Conservation (phyloP, 2,888 invertebrate species). For the Holacanthella duospinosa region DNA sequence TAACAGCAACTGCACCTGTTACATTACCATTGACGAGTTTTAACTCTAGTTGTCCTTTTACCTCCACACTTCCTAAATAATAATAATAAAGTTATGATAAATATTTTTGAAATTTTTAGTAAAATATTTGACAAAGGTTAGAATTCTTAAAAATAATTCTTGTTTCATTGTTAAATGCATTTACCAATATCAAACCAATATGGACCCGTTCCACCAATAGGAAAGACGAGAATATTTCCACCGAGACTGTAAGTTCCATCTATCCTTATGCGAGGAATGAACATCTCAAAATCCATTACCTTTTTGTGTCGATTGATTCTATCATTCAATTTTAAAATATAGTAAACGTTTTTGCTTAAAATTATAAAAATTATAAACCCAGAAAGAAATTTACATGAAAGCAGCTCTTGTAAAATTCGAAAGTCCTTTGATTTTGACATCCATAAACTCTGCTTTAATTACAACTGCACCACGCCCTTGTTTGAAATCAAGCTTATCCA, state of each 20-base stretch:
- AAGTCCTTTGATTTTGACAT: conserved; percentile 12
- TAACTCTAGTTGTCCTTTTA: conserved; percentile 10
- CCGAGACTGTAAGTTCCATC: conserved; percentile 17
- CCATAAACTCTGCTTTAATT: conserved; percentile 13
- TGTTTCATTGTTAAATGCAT: background rate
- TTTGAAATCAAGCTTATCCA: conserved; percentile 13
- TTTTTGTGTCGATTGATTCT: conserved; percentile 12
- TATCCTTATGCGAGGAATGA: conserved; percentile 9
- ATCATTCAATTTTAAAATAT: background rate
- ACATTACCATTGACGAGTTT: conserved; percentile 2
- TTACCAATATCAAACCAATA: conserved; percentile 20
- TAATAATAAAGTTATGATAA: background rate
- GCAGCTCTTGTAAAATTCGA: conserved; percentile 15
- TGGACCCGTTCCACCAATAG: conserved; percentile 17
- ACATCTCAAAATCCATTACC: conserved; percentile 11
- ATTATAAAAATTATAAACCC: background rate
- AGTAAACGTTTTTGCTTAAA: background rate
- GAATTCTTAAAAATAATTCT: background rate
- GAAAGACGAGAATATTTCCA: conserved; percentile 17
- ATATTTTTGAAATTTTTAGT: no score
- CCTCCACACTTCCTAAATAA: conserved; percentile 11
- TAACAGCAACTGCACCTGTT: conserved; percentile 1
- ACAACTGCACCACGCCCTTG: conserved; percentile 14
- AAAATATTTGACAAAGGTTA: no score
- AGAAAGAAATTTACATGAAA: conserved; percentile 11